Evolutionary conservation across 2,113 vertebrate genomes (phyloP).

Genomic region (Otus sunia): DNA sequence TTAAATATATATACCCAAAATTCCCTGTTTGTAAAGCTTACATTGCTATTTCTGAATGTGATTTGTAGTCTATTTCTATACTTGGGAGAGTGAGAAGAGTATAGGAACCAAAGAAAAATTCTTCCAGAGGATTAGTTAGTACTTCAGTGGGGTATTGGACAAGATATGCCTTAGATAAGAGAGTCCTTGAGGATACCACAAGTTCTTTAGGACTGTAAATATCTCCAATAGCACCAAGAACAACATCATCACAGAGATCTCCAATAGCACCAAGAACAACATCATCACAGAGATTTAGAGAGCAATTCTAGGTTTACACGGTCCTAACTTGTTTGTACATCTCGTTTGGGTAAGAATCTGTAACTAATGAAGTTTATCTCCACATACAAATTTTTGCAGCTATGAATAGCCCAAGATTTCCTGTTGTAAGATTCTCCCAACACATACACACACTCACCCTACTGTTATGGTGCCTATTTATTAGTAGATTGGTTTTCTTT

Average conservation of each 20-base stretch:
- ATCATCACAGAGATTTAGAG: not conserved
- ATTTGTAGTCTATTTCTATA: not conserved
- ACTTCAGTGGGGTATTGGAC: not conserved
- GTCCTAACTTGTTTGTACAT: not conserved
- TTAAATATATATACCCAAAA: not conserved
- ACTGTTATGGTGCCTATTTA: not conserved
- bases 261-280: not conserved
- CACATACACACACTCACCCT: not conserved
- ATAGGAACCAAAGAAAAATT: not conserved
- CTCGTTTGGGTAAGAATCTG: not conserved
- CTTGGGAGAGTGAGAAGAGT: not conserved
- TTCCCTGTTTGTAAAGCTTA: not conserved
- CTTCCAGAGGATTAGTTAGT: not conserved
- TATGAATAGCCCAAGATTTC: not conserved
- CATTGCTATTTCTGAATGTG: not conserved
- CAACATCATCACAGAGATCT: not conserved
- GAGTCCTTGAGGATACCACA: fast-evolving
- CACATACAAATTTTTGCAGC: not conserved
- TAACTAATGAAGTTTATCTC: not conserved
- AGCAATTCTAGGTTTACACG: not conserved
- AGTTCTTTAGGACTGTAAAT: not conserved
- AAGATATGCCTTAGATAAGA: not conserved
- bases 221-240: not conserved
- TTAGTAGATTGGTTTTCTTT: not conserved
- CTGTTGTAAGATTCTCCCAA: not conserved